Evolutionary conservation across 2,888 invertebrate species (phyloP), one percentile per base, ranked within the genome.

Genomic region (Campoletis raptor): DNA sequence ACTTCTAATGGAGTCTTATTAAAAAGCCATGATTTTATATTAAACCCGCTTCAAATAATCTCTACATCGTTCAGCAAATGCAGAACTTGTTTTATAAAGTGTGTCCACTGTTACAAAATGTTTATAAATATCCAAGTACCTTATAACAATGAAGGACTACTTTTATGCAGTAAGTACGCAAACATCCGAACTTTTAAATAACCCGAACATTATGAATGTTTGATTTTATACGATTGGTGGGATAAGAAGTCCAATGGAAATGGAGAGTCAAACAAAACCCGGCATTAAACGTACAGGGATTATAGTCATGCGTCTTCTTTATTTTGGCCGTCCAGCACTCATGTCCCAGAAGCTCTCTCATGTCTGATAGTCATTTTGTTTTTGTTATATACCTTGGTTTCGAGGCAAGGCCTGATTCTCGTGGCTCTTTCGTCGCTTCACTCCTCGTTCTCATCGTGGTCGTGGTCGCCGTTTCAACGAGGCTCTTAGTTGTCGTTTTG

Each of bases 321-420:
- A 69, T 76, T 73, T 42, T 84, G 83, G 42, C 61, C 61, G 54
- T 77, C 36, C 66, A 57, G 67, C 67, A 54, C 66, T 57, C 30
- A 15, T 64, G 73, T 83, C 72, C 82, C 72, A 36, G 78, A 57
- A 52, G 52, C 40, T 85, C 79, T 86, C 87, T 87, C 6, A 30
- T 61, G 61, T 61, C 24, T 15, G 61, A 61, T 61, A 12, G 74
- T 87, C 61, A 66, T 85, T 83, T 87, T 69, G 54, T 73, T 81
- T 72, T 86, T 77, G 54, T 72, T 64, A 3, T 24, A n/a, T 81
- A 54, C 69, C 70, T 86, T 86, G 78, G 73, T 54, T 64, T 73
- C 81, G 78, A 84, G 45, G 70, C n/a, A 45, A 48, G 78, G 24
- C 74, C 64, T 37, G 57, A 87, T 79, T 61, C 72, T 76, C 70